Conservation (phyloP, 2,888 invertebrate species). For the Lepidochitona cinerea region DNA sequence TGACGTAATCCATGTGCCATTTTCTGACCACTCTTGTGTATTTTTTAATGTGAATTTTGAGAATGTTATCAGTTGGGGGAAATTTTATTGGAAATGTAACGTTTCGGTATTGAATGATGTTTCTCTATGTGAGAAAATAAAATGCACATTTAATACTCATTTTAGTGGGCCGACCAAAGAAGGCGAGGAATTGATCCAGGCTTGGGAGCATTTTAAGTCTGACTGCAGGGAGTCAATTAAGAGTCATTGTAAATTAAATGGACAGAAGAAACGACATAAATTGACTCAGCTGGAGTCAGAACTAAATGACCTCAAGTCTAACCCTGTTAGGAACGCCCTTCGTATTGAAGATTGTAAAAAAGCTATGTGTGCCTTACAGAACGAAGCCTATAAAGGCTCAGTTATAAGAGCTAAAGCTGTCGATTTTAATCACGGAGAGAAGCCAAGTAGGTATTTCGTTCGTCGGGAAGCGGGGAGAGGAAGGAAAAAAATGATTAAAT, state of each 20-base stretch:
- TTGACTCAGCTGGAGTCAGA: neutral
- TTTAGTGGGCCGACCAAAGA: neutral
- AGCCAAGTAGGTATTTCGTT: neutral
- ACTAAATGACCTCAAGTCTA: neutral
- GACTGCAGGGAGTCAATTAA: neutral
- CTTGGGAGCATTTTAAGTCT: neutral
- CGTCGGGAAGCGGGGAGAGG: neutral
- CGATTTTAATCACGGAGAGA: neutral
- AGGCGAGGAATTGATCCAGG: neutral
- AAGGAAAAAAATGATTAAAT: neutral
- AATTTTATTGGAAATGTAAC: neutral
- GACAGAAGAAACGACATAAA: neutral
- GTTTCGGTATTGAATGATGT: neutral
- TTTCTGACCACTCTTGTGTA: conserved; percentile 1
- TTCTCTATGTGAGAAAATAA: neutral
- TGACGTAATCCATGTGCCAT: neutral
- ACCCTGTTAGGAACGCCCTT: neutral
- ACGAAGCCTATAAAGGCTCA: neutral
- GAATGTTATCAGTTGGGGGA: neutral
- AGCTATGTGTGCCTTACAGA: neutral
- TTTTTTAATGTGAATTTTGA: neutral
- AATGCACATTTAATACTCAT: neutral
- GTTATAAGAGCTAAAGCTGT: neutral
- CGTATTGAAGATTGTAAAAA: neutral
- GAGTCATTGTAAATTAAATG: neutral